Conservation (phyloP, 2,888 invertebrate species). For the Tenthredo mesomela region DNA sequence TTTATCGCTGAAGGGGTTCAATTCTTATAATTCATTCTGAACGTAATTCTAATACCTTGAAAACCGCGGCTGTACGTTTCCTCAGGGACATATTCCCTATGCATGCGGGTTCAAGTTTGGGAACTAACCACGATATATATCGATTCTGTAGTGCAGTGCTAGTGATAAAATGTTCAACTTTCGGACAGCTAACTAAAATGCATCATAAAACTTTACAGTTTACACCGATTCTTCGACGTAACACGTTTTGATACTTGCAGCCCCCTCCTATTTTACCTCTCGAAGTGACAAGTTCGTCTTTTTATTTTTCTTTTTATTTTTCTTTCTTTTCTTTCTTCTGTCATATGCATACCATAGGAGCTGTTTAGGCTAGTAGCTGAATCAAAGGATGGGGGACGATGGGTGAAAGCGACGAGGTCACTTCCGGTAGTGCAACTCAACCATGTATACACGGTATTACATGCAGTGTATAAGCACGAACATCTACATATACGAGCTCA, state of each 20-base stretch:
- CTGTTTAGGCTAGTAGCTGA: conserved; percentile 24
- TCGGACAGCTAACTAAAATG: neutral
- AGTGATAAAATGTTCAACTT: neutral
- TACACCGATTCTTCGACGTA: neutral
- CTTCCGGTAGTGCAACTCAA: conserved; percentile 26
- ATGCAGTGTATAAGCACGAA: neutral
- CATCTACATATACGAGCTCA: neutral
- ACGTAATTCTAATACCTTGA: neutral
- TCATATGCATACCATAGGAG: neutral
- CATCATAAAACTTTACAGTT: neutral
- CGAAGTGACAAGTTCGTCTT: neutral
- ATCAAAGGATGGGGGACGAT: conserved; percentile 9
- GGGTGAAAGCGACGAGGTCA: conserved; percentile 30
- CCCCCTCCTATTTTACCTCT: neutral
- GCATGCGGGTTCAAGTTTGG: neutral
- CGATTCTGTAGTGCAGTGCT: neutral
- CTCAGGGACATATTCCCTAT: too few species aligned
- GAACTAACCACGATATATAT: neutral
- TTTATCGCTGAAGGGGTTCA: neutral
- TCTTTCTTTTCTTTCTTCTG: neutral
- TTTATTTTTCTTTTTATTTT: neutral
- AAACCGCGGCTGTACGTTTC: neutral
- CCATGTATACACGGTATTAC: conserved; percentile 26
- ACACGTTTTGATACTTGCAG: conserved; percentile 9
- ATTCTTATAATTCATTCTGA: neutral